phyloP scores from a whole-genome alignment of 2,888 invertebrate species.

The Endotricha flammealis region DNA sequence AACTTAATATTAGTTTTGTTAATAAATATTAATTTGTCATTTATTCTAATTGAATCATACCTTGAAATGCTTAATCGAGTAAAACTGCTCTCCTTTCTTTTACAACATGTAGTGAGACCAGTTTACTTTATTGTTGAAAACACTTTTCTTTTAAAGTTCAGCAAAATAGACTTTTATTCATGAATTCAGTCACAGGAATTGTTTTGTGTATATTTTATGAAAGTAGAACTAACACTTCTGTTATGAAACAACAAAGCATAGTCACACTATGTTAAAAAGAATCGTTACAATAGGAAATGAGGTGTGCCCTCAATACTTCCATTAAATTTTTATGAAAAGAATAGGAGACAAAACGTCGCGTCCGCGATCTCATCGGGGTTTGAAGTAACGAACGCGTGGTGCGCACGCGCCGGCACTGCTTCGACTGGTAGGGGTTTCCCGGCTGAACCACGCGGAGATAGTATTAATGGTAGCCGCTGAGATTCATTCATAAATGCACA shows the following conservation, averaged over 20 bases:
- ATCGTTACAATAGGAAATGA: constrained; percentile 62
- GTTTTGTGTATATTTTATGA: constrained; percentile 55
- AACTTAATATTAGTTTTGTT: constrained; percentile 4
- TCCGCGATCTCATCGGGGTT: constrained; percentile 63
- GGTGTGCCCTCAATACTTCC: constrained; percentile 71
- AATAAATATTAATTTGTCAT: neutral
- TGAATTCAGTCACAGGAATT: constrained; percentile 39
- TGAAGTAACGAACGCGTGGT: constrained; percentile 60
- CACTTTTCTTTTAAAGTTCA: neutral
- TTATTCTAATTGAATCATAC: constrained; percentile 7
- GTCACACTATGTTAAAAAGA: constrained; percentile 68
- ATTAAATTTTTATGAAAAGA: constrained; percentile 58
- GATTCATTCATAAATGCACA: constrained; percentile 59
- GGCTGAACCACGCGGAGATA: constrained; percentile 64
- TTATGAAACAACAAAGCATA: constrained; percentile 64
- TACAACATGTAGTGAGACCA: neutral
- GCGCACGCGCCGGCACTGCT: constrained; percentile 67
- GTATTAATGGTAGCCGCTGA: constrained; percentile 41
- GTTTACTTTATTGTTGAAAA: neutral
- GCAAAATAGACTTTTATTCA: neutral
- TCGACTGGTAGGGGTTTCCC: constrained; percentile 65
- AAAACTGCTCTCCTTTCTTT: neutral
- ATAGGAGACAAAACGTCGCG: constrained; percentile 67
- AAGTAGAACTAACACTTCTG: constrained; percentile 73
- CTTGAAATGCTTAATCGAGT: constrained; percentile 1